Base-by-base conservation (phyloP, 30 jellyfish, hydroid and myxozoan species). In the Clytia hemisphaerica region DNA sequence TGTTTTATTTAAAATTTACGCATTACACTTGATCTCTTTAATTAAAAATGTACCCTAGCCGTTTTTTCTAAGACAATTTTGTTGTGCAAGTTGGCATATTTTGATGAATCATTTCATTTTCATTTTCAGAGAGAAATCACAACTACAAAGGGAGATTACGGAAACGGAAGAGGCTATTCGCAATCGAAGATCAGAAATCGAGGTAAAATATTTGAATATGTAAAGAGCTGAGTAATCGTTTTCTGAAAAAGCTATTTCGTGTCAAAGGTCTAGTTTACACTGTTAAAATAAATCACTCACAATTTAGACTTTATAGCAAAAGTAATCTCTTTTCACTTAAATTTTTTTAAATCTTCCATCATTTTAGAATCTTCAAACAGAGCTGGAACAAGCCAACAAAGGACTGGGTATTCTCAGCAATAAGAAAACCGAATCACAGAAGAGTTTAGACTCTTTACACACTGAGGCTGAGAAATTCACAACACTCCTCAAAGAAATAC, bases 91-190 rank as follows among this genome's bases (percentile, higher is more conserved):
- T n/a, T n/a, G n/a, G n/a, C n/a, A n/a, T n/a, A n/a, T n/a, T 9
- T 53, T 53, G 9, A 16, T 53, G 16, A 7, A 16, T 22, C 9
- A 10, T 53, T 19, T 62, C 9, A 29, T 32, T 60, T 44, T 57
- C 29, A 25, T 36, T 74, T 45, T 2, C 75, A 86, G 96, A 53
- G 96, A 86, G 61, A 86, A 86, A 51, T 74, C 72, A 4, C 57
- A 75, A 14, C 49, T 86, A 40, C 96, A 86, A 30, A 85, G 72
- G 55, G 94, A 86, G 35, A 86, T 86, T 0, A 86, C 65, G 29
- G 92, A 86, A 58, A 86, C 96, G 0, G 96, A 86, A 50, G 94
- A 78, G 27, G 81, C 92, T 24, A 73, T 78, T 10, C 65, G 94
- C 18, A 80, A 79, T 47, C 45, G 92, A 44, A 86, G 66, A 61